phyloP scores from a whole-genome alignment of 2,113 vertebrate genomes.

The Abramis brama region DNA sequence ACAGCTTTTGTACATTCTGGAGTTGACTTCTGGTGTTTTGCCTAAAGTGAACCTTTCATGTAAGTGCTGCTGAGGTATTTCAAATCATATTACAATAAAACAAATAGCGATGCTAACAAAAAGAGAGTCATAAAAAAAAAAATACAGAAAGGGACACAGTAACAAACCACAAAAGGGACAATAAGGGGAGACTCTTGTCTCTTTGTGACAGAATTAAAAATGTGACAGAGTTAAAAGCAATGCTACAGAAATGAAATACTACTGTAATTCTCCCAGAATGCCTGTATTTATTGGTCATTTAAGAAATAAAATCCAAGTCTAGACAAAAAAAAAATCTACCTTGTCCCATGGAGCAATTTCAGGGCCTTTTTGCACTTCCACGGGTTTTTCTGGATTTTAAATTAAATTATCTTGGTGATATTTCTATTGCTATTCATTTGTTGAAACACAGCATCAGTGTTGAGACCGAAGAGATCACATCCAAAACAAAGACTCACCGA shows the following conservation, averaged over 20 bases:
- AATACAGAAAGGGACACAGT: background rate
- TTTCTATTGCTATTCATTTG: constrained; percentile 22
- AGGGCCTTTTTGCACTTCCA: constrained; percentile 18
- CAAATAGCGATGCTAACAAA: constrained; percentile 54
- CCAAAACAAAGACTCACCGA: background rate
- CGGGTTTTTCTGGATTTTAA: constrained; percentile 22
- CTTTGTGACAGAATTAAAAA: background rate
- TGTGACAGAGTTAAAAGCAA: background rate
- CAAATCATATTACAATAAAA: constrained; percentile 75
- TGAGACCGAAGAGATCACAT: background rate
- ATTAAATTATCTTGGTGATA: constrained; percentile 15
- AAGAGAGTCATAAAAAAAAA: background rate
- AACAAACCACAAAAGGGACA: constrained; percentile 2
- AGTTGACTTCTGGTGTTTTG: constrained; percentile 82
- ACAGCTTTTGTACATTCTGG: constrained; percentile 88
- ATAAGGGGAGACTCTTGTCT: background rate
- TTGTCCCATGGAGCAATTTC: background rate
- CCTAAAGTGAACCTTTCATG: constrained; percentile 83
- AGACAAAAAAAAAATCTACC: background rate
- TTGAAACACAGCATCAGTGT: background rate
- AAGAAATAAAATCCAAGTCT: background rate
- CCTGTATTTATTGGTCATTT: background rate
- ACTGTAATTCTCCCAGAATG: constrained; percentile 1
- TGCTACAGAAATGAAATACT: background rate
- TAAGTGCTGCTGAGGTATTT: constrained; percentile 94